phyloP scores from a whole-genome alignment of 2,113 vertebrate genomes.

The Lophochroa leadbeateri region DNA sequence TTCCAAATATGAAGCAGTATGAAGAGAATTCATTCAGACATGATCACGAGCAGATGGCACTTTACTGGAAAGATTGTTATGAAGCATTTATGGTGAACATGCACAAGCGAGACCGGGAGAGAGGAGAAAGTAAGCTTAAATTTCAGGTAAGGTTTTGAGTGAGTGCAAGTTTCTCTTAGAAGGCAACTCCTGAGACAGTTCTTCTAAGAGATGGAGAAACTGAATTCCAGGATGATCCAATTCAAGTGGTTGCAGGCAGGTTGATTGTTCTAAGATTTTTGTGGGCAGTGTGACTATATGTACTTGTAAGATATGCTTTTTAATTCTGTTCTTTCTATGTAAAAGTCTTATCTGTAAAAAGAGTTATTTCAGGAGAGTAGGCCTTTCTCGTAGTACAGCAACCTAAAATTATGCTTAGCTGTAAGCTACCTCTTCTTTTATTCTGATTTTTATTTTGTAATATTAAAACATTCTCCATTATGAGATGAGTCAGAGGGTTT shows the following conservation, averaged over 20 bases:
- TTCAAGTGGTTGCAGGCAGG: neutral
- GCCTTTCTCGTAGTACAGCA: neutral
- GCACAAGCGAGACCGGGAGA: constrained; percentile 89
- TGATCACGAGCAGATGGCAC: constrained; percentile 88
- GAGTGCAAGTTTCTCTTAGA: neutral
- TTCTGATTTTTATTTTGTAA: neutral
- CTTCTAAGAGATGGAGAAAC: neutral
- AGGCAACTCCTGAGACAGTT: neutral
- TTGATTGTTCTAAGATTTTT: neutral
- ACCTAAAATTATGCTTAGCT: neutral
- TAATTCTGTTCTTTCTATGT: neutral
- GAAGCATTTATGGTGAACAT: constrained; percentile 93
- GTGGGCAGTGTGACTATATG: neutral
- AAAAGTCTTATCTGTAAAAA: neutral
- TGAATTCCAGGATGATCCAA: neutral
- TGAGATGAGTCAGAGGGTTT: neutral
- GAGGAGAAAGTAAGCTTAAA: constrained; percentile 96
- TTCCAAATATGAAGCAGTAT: constrained; percentile 98
- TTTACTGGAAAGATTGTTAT: constrained; percentile 95
- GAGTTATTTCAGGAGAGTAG: neutral
- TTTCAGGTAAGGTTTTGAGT: constrained; percentile 85
- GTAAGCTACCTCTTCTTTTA: neutral
- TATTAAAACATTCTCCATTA: neutral
- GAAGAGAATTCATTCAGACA: constrained; percentile 91
- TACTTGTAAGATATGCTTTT: neutral